phyloP scores from a whole-genome alignment of 2,888 invertebrate species.

The Stegana nigrithorax region DNA sequence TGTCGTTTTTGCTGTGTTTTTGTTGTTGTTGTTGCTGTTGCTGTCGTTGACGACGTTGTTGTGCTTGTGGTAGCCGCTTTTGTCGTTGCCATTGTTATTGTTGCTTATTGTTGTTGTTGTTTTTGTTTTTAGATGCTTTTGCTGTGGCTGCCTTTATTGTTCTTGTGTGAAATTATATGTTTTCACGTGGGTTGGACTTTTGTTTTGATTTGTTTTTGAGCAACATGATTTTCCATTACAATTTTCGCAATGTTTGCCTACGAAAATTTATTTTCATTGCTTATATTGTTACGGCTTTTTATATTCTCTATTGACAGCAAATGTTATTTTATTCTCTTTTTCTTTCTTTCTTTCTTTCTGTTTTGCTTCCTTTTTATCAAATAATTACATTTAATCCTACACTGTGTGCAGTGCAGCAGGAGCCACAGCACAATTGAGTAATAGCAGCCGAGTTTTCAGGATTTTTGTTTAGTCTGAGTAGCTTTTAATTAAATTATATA shows the following conservation, averaged over 20 bases:
- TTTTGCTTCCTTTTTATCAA: neutral
- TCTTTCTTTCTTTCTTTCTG: neutral
- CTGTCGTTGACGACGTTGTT: neutral
- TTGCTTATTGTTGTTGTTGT: neutral
- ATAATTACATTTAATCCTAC: neutral
- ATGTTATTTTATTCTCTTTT: neutral
- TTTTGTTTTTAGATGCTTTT: constrained; percentile 8
- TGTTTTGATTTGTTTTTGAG: constrained; percentile 3
- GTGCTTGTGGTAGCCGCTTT: neutral
- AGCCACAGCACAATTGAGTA: no score
- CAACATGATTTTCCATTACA: neutral
- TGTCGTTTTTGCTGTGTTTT: neutral
- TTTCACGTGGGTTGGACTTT: constrained; percentile 2
- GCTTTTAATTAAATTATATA: neutral
- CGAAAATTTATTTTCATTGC: no score
- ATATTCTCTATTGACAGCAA: neutral
- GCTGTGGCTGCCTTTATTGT: neutral
- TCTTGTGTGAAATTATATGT: constrained; percentile 14
- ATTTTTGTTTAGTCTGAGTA: no score
- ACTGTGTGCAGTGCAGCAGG: no score
- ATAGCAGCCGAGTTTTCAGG: no score
- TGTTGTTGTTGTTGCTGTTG: neutral
- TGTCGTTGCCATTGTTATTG: neutral
- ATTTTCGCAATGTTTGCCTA: neutral
- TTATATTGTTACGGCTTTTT: no score